Base-by-base conservation (phyloP, 2,113 vertebrate species). In the Eleginops maclovinus region DNA sequence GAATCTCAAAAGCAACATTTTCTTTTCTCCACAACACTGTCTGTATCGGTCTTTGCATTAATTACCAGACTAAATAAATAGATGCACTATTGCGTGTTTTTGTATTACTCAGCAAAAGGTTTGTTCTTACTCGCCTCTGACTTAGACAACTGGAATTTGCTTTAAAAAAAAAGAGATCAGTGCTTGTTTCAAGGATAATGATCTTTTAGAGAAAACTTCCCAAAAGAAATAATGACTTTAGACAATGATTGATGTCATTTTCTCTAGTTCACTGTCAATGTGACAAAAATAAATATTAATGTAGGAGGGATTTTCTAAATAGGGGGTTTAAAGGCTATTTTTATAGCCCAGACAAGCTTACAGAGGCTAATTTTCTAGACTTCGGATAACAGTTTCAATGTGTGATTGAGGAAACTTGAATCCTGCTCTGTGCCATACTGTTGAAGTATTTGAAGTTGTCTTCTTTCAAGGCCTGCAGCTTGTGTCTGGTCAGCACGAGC, bases 401-500 rank as follows among this genome's bases (percentile, higher is more conserved):
- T 88, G 86, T 86, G 65, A 81, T 54, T 69, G 77, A 79, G 72
- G 75, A 72, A 85, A 71, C 56, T n/a, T 54, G 54, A 74, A 66
- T 83, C 80, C 72, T 43, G 22, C 62, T 62, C 31, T 51, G 55
- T 50, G 70, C 31, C 70, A 54, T 81, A 60, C 26, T 59, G 54
- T 60, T 64, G 19, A 89, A 64, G 13, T 44, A 77, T 85, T 64
- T 78, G 62, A 69, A 74, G 79, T 69, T 73, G 72, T 64, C 68
- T 63, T 79, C 78, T 74, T 87, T 54, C 81, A 87, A 82, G 70
- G 75, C 82, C 65, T 79, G 65, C 73, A 74, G 77, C 76, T 67
- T 63, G 59, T 75, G 77, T 90, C 82, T 90, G 77, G 81, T 47
- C 84, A 78, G 77, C 74, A 83, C 14, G n/a, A 85, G 76, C 69